Percentiles rank a stretch among this genome's conserved stretches.
phyloP scores from a whole-genome alignment of 2,888 invertebrate species.

The Kryphioiulus occultus region DNA sequence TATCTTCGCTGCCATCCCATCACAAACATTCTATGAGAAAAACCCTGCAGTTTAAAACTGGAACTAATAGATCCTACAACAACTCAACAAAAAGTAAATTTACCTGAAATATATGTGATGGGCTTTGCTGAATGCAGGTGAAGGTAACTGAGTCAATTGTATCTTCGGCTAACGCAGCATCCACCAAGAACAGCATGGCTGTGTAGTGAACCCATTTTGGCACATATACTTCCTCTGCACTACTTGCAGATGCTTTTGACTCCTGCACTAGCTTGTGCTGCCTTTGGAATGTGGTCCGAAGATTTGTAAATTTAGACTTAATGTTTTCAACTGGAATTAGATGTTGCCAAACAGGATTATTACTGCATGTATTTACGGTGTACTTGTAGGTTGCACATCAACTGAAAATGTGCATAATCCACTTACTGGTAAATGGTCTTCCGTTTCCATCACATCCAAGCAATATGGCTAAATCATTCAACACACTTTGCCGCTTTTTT shows the following conservation, averaged over 20 bases:
- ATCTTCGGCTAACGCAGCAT: not conserved
- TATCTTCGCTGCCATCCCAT: not conserved
- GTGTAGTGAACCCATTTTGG: conserved; percentile 11
- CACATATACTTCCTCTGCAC: conserved; percentile 7
- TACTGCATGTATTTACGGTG: not conserved
- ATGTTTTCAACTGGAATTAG: not conserved
- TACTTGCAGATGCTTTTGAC: not conserved
- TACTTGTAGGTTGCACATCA: not conserved
- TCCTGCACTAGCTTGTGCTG: not conserved
- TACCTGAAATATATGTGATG: not conserved
- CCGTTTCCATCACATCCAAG: not conserved
- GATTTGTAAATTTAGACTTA: conserved; percentile 1
- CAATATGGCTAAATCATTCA: not conserved
- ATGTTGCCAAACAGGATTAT: not conserved
- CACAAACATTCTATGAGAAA: not conserved
- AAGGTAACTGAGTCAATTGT: not conserved
- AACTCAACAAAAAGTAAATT: not conserved
- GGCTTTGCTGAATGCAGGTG: not conserved
- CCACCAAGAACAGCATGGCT: conserved; percentile 2
- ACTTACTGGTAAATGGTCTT: conserved; percentile 19
- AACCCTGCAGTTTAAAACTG: not conserved
- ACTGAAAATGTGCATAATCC: not conserved
- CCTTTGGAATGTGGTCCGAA: conserved; percentile 12
- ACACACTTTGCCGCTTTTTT: not conserved
- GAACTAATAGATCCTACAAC: not conserved